Evolutionary conservation across 2,113 vertebrate genomes (phyloP), one percentile per base, ranked within the genome.

Genomic region (Tor tambroides): DNA sequence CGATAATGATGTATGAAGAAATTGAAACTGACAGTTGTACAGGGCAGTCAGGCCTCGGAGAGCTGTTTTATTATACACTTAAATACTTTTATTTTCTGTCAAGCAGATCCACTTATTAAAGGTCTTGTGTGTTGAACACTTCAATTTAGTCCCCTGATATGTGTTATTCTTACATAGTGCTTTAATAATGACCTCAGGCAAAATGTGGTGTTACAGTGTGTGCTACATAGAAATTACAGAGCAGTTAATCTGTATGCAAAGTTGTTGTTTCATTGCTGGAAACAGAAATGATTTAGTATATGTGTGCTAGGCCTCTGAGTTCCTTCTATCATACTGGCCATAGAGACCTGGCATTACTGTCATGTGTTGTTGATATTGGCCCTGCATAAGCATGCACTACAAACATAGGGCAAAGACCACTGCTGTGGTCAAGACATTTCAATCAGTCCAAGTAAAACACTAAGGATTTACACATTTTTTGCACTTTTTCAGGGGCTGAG

Each of bases 361-460:
- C 90, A 92, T 91, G 90, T 89, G 91, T 91, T 92, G 88, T 90
- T 93, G 91, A 88, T 91, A 89, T 79, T 91, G 89, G 85, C 5
- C 80, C 7, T 80, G 69, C 84, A 78, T 88, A 86, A 90, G 84
- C 56, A n/a, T 81, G 81, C 85, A 88, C 87, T 85, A 3, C 74
- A 54, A 84, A 81, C 88, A 59, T 83, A 43, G 88, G 86, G 59
- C 76, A 90, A 89, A 88, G 88, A 46, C 7, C 87, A 89, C 83
- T 76, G 61, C 72, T 77, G 17, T 72, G 54, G 3, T 84, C 32
- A 41, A 63, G 54, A 35, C 67, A 46, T 41, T 14, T 17, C 43
- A 51, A 7, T 9, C 59, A 76, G 23, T 83, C 17, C 93, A 94
- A 94, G 92, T 93, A 93, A 93, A 93, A 94, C 91, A 87, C 26